Percentiles rank a stretch among this genome's conserved stretches.
Conservation (phyloP, 1,140 invertebrate species). For the Drosophila aff. region DNA sequence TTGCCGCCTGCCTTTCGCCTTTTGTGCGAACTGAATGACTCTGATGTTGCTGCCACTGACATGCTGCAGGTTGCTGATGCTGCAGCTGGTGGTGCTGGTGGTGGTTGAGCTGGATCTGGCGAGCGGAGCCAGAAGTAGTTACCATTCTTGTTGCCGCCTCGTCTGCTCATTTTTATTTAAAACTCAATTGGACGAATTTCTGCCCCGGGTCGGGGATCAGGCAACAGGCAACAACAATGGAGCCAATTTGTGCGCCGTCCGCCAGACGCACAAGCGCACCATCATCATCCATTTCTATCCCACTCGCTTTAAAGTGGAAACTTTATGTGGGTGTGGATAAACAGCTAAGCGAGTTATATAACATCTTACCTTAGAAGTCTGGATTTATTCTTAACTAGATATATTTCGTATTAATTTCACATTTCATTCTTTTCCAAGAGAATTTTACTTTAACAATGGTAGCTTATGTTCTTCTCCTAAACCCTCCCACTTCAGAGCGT, state of each 20-base stretch:
- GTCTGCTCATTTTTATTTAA: constrained; percentile 65
- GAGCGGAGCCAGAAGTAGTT: constrained; percentile 27
- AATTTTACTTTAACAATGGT: background rate
- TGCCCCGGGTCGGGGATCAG: constrained; percentile 35
- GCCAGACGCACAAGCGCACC: constrained; percentile 32
- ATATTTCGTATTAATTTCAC: background rate
- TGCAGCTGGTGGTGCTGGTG: constrained; percentile 33
- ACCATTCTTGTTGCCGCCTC: constrained; percentile 33
- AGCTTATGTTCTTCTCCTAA: background rate
- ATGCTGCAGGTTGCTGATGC: constrained; percentile 45
- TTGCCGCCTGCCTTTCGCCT: constrained; percentile 47
- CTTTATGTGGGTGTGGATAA: constrained; percentile 5
- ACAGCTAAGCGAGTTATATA: constrained; percentile 7
- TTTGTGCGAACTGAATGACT: constrained; percentile 63
- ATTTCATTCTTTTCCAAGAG: too few relatives aligned
- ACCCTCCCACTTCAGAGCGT: background rate
- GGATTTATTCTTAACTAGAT: background rate
- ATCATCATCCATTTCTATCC: constrained; percentile 13
- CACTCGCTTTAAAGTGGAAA: constrained; percentile 5
- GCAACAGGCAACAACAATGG: constrained; percentile 39
- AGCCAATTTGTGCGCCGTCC: constrained; percentile 48
- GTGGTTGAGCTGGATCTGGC: constrained; percentile 19
- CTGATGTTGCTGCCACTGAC: constrained; percentile 51
- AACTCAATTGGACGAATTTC: constrained; percentile 54
- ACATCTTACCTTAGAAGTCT: background rate